Evolutionary conservation across 2,888 invertebrate species (phyloP).

Genomic region (Emmelina monodactyla): DNA sequence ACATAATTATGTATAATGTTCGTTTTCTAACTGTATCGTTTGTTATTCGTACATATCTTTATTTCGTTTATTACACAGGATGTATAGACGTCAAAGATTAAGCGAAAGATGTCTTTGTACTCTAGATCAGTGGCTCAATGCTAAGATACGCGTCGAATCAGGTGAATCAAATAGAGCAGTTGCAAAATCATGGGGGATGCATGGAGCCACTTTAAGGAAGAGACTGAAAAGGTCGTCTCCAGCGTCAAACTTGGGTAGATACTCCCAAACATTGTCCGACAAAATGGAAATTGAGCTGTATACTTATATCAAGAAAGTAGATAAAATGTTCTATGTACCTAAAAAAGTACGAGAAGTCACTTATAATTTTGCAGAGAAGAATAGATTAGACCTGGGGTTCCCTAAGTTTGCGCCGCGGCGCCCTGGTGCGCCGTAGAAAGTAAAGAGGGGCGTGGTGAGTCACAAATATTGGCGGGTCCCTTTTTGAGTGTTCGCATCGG

Average conservation of each 20-base stretch:
- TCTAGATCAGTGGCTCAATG: not conserved
- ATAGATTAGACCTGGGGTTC: slow-evolving; percentile 9
- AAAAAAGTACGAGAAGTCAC: slow-evolving; percentile 9
- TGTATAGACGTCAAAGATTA: not conserved
- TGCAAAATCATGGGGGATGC: slow-evolving; percentile 8
- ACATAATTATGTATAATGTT: no score
- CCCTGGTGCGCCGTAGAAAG: no score
- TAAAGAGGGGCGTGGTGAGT: no score
- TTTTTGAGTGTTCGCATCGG: no score
- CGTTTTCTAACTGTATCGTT: no score
- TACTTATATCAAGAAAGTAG: slow-evolving; percentile 8
- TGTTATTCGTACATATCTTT: no score
- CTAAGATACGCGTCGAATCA: not conserved
- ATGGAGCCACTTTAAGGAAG: slow-evolving; percentile 9
- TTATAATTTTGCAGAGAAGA: slow-evolving; percentile 8
- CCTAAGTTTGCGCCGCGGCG: no score
- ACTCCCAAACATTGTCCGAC: slow-evolving; percentile 5
- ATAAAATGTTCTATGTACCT: slow-evolving; percentile 8
- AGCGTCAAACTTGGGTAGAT: slow-evolving; percentile 8
- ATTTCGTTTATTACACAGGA: no score
- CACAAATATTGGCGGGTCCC: no score
- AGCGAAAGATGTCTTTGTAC: not conserved
- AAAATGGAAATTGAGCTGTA: slow-evolving; percentile 9
- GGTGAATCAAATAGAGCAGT: not conserved
- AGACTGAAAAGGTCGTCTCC: slow-evolving; percentile 7